These are phyloP conservation scores for Morone saxatilis DNA, from an alignment of 2,113 vertebrate species.

Conservation along the genomic window DNA sequence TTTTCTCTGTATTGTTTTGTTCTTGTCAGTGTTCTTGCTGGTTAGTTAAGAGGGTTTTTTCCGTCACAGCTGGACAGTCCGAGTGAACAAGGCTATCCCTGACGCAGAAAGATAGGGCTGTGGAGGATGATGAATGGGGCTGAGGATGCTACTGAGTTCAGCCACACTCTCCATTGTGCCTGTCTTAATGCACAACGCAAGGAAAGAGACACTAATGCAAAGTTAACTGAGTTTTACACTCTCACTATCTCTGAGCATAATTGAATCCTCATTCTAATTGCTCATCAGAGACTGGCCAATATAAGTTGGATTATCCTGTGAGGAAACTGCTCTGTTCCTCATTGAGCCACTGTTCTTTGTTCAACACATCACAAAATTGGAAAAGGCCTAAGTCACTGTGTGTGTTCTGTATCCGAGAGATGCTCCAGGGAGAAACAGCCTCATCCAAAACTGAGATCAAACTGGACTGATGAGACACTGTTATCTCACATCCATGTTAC, in stretches of 20 bases:
- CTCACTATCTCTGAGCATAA: conserved; percentile 54
- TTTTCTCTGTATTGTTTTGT: conserved; percentile 9
- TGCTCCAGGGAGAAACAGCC: conserved; percentile 20
- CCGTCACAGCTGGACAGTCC: conserved; percentile 56
- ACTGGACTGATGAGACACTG: conserved; percentile 43
- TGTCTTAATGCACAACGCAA: conserved; percentile 34
- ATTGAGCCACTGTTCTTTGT: conserved; percentile 51
- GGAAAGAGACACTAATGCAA: conserved; percentile 50
- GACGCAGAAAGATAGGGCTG: conserved; percentile 64
- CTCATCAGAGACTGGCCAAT: conserved; percentile 57
- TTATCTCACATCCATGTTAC: conserved; percentile 46
- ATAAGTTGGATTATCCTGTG: conserved; percentile 56
- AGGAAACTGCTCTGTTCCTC: conserved; percentile 43
- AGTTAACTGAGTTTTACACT: conserved; percentile 66
- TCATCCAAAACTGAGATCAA: conserved; percentile 54
- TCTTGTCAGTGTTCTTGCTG: conserved; percentile 21
- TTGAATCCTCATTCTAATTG: conserved; percentile 66
- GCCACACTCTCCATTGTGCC: conserved; percentile 44
- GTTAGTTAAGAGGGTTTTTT: conserved; percentile 40
- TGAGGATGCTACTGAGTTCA: conserved; percentile 63
- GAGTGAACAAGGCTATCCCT: conserved; percentile 66
- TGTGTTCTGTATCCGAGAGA: conserved; percentile 49
- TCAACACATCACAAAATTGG: conserved; percentile 58
- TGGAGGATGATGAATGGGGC: conserved; percentile 77
- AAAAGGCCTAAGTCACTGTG: conserved; percentile 26